A percentile compares a stretch with the other conserved stretches of the same genome.
Evolutionary conservation across 2,888 invertebrate genomes (phyloP).

Genomic region (Hypselothyrea guttata): DNA sequence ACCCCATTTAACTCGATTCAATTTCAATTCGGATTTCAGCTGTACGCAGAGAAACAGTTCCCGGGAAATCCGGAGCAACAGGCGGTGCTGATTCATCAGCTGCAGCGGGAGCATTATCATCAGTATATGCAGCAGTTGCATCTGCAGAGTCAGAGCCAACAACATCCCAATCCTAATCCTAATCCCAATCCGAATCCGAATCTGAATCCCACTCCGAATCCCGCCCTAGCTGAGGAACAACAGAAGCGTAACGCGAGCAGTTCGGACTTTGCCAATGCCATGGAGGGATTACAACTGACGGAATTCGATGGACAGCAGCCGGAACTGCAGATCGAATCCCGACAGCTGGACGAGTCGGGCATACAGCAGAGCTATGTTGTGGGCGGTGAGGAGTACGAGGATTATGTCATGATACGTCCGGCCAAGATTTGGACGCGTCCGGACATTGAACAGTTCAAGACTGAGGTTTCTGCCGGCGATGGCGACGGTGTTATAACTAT

Average conservation of each 20-base stretch:
- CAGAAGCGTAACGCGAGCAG: slow-evolving; percentile 3
- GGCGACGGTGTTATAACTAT: slow-evolving; percentile 96
- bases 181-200: slow-evolving; percentile 38
- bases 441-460: slow-evolving; percentile 95
- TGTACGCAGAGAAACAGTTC: slow-evolving; percentile 97
- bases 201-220: slow-evolving; percentile 32
- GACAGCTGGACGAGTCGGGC: slow-evolving; percentile 22
- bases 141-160: slow-evolving; percentile 71
- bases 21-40: slow-evolving; percentile 69
- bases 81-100: slow-evolving; percentile 94
- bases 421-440: slow-evolving; percentile 98
- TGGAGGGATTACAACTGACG: slow-evolving; percentile 43
- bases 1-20: background rate
- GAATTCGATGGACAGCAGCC: slow-evolving; percentile 55
- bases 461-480: slow-evolving; percentile 89
- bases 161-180: too few relatives aligned
- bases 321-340: slow-evolving; percentile 34
- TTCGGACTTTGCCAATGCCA: slow-evolving; percentile 39
- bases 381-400: slow-evolving; percentile 73
- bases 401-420: slow-evolving; percentile 85
- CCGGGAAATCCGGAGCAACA: slow-evolving; percentile 94
- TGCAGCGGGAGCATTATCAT: slow-evolving; percentile 99
- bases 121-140: slow-evolving; percentile 98
- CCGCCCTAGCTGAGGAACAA: slow-evolving; percentile 6
- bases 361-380: slow-evolving; percentile 40